Percentiles rank a stretch among this genome's conserved stretches.
Evolutionary conservation across 2,797 vertebrate genomes (phyloP).

Genomic region (Neosilurus hyrtlii): DNA sequence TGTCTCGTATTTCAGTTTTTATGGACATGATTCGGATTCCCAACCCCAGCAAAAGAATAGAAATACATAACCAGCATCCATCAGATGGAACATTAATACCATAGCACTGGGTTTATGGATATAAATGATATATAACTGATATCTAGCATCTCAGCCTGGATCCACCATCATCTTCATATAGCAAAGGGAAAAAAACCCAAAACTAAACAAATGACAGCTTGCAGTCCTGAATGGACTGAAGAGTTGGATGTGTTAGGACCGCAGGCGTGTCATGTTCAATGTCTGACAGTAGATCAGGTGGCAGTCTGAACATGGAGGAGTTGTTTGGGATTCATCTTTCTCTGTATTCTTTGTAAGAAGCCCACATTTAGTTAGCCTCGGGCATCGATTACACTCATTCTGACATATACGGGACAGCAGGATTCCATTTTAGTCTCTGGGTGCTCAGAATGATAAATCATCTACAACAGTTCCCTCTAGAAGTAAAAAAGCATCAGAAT

Average conservation of each 20-base stretch:
- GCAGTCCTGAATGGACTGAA: not conserved
- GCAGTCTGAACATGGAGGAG: not conserved
- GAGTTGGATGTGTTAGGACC: not conserved
- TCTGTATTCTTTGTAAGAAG: conserved; percentile 58
- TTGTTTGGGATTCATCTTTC: conserved; percentile 16
- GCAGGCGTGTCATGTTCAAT: not conserved
- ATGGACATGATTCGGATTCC: not conserved
- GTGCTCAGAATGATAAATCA: conserved; percentile 21
- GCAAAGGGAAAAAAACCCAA: not conserved
- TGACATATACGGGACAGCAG: conserved; percentile 57
- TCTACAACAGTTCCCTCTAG: not conserved
- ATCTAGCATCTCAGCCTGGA: not conserved
- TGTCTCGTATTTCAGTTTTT: not conserved
- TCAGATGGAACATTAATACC: not conserved
- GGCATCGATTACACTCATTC: conserved; percentile 65
- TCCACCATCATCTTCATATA: not conserved
- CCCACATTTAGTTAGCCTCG: conserved; percentile 69
- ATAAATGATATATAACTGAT: not conserved
- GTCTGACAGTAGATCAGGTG: conserved; percentile 30
- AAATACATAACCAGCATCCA: not conserved
- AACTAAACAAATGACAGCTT: not conserved
- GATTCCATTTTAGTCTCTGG: conserved; percentile 57
- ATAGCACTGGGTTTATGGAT: not conserved
- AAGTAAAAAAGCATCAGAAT: not conserved
- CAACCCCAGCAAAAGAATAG: not conserved